Evolutionary conservation across 1,140 invertebrate species (phyloP).

Genomic region (Pseudobourletiella spinata): DNA sequence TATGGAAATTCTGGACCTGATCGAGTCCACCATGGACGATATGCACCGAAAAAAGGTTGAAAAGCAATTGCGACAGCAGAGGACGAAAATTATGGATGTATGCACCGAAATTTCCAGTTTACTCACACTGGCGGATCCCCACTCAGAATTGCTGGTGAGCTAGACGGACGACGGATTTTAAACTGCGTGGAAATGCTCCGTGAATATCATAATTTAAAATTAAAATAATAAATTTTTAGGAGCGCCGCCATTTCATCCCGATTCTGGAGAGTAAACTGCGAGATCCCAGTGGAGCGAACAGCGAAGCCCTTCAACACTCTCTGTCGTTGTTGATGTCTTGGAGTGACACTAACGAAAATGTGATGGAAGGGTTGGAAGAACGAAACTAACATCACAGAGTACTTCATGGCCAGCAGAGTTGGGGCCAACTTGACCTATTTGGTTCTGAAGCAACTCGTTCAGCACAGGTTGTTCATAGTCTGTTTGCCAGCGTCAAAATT

Average conservation of each 20-base stretch:
- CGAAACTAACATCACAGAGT: constrained; percentile 14
- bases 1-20: constrained; percentile 28
- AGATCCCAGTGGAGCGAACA: constrained; percentile 19
- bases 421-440: constrained; percentile 27
- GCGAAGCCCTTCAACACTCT: neutral
- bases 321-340: constrained; percentile 7
- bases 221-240: constrained; percentile 1
- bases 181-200: too few relatives aligned
- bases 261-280: constrained; percentile 20
- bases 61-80: constrained; percentile 8
- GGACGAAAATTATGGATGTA: neutral
- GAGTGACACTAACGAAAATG: constrained; percentile 19
- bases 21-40: constrained; percentile 21
- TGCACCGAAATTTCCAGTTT: constrained; percentile 26
- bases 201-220: neutral
- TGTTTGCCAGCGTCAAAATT: neutral
- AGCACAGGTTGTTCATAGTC: constrained; percentile 14
- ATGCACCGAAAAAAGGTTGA: constrained; percentile 18
- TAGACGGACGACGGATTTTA: too few relatives aligned
- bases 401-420: constrained; percentile 28
- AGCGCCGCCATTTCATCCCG: constrained; percentile 29
- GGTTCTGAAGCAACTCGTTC: constrained; percentile 26
- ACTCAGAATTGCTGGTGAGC: neutral
- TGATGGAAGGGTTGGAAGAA: neutral
- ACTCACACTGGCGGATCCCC: constrained; percentile 23